phyloP scores from a whole-genome alignment of 2,113 vertebrate genomes.

The Penelope pileata region DNA sequence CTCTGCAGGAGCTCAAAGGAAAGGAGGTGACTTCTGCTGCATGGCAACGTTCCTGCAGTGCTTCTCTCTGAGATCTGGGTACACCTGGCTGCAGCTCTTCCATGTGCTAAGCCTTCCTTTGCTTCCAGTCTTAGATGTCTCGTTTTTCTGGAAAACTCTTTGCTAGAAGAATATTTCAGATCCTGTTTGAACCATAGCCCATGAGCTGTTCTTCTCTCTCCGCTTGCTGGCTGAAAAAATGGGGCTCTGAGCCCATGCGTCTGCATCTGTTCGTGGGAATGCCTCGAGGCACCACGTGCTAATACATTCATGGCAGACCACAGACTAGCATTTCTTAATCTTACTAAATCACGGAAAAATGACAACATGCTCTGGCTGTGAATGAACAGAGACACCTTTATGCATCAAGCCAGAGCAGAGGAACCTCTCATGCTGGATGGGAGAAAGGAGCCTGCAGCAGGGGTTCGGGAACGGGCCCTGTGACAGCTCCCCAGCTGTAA shows the following conservation, averaged over 20 bases:
- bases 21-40: background rate
- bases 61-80: background rate
- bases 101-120: background rate
- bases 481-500: background rate
- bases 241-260: background rate
- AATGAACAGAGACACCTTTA: background rate
- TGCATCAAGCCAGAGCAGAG: background rate
- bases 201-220: background rate
- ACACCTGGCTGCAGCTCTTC: background rate
- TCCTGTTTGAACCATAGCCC: conserved; percentile 7
- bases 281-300: background rate
- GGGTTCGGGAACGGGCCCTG: background rate
- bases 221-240: background rate
- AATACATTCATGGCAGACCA: background rate
- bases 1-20: background rate
- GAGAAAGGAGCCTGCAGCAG: background rate
- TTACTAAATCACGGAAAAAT: background rate
- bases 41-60: background rate
- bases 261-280: background rate
- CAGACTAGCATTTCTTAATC: background rate
- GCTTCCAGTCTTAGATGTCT: background rate
- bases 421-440: background rate
- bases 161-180: background rate
- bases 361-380: background rate
- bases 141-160: background rate